Evolutionary conservation across 2,113 vertebrate species (phyloP), one percentile per base, ranked within the genome.

Genomic region (Zootoca vivipara): DNA sequence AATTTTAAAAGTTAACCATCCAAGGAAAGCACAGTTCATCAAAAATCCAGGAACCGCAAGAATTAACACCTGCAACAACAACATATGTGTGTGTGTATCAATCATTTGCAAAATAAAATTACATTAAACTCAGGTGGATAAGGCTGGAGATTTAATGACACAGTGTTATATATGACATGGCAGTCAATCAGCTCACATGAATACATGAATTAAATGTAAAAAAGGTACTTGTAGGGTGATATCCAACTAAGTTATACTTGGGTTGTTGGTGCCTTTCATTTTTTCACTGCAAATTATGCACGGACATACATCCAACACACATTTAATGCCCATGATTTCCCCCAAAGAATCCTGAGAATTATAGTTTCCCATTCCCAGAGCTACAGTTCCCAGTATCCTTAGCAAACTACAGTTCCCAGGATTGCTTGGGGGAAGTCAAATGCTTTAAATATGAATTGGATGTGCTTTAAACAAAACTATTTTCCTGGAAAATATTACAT

Each of bases 41-140:
- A 93, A 35, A 88, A 92, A 89, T 35, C 92, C 94, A 78, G 92
- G 94, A 80, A 93, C 80, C 38, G 90, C 82, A 35, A 94, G 90
- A 65, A 93, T 28, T 65, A 93, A 46, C 33, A 94, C 91, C 94
- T 94, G 83, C 81, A 78, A 86, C 38, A 9, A 83, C 26, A 90
- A 89, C 56, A 26, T 52, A 75, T 65, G 38, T 58, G 73, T 85
- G 64, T 46, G 33, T 67, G 83, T 56, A 26, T 80, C 35, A 81
- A 85, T 64, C 8, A 73, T 80, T 80, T 33, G 67, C 35, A 35
- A 64, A 9, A 70, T 73, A 62, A 12, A 85, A 30, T 62, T 46
- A 73, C 24, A 42, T 79, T 80, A 81, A 64, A 74, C 13, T 74
- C n/a, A 52, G 16, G 28, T 79, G 38, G 16, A 10, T 24, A 52